These are phyloP conservation scores for Champsocephalus esox DNA, from an alignment of 2,797 vertebrate species.

Conservation along the genomic window DNA sequence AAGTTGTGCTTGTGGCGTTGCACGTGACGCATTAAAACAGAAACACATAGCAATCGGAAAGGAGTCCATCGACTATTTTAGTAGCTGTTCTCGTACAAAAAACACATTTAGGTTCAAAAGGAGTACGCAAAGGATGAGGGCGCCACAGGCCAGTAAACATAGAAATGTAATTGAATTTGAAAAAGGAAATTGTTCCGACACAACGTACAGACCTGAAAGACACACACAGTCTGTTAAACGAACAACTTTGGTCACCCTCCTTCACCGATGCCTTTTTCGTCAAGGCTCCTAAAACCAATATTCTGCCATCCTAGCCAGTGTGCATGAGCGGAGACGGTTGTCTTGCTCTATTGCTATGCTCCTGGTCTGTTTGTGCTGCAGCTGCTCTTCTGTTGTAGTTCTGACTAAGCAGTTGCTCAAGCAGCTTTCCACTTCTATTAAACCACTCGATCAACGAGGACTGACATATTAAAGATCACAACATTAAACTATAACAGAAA, in stretches of 20 bases:
- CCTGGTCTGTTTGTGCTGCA: constrained; percentile 16
- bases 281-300: background rate
- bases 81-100: too few species aligned
- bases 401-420: constrained; percentile 5
- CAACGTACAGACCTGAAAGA: background rate
- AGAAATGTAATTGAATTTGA: too few species aligned
- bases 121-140: background rate
- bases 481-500: background rate
- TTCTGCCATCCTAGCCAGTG: background rate
- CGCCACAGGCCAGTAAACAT: background rate
- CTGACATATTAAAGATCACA: background rate
- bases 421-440: background rate
- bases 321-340: background rate
- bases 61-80: too few species aligned
- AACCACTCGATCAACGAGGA: background rate
- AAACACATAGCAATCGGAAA: too few species aligned
- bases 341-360: constrained; percentile 6
- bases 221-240: background rate
- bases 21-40: too few species aligned
- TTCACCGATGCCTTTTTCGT: background rate
- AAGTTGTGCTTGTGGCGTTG: too few species aligned
- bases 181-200: background rate
- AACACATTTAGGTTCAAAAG: too few species aligned
- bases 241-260: background rate
- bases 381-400: constrained; percentile 18